Conservation (phyloP, 1,140 invertebrate species). For the Leucophenga varia region DNA sequence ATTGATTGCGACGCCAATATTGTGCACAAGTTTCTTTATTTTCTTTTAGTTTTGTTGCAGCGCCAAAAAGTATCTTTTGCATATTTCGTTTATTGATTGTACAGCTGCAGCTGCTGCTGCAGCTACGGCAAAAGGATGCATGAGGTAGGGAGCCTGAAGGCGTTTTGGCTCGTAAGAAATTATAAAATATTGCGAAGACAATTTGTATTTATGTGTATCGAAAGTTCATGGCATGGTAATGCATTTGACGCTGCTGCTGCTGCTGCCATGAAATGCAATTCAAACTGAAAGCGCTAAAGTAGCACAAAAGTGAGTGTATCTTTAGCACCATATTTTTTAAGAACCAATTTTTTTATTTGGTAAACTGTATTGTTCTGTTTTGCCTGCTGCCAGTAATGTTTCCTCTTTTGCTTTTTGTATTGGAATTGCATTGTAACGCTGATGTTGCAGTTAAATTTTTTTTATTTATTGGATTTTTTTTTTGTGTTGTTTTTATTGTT, state of each 20-base stretch:
- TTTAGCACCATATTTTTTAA: too few species aligned
- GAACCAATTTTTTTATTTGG: too few species aligned
- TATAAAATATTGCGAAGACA: conserved; percentile 12
- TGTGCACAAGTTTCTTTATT: conserved; percentile 12
- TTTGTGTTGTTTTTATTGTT: conserved; percentile 30
- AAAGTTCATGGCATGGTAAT: not conserved
- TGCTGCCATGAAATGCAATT: conserved; percentile 36
- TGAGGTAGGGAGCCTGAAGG: conserved; percentile 9
- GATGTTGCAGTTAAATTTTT: too few species aligned
- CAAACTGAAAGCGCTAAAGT: too few species aligned
- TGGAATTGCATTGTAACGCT: too few species aligned
- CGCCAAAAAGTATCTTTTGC: conserved; percentile 41
- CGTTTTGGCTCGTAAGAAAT: conserved; percentile 13
- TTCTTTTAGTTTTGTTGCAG: conserved; percentile 34
- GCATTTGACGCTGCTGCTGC: conserved; percentile 20
- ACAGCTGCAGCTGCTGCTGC: conserved; percentile 11
- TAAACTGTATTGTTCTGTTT: too few species aligned
- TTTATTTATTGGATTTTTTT: conserved; percentile 19
- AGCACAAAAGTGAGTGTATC: too few species aligned
- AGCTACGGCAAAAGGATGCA: conserved; percentile 24
- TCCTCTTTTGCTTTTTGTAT: conserved; percentile 36
- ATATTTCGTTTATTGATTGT: conserved; percentile 26
- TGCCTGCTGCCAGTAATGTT: conserved; percentile 41
- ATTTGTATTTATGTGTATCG: conserved; percentile 1
- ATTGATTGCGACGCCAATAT: conserved; percentile 14